Conservation (phyloP, 2,113 vertebrate genomes). For the Apus apus region DNA sequence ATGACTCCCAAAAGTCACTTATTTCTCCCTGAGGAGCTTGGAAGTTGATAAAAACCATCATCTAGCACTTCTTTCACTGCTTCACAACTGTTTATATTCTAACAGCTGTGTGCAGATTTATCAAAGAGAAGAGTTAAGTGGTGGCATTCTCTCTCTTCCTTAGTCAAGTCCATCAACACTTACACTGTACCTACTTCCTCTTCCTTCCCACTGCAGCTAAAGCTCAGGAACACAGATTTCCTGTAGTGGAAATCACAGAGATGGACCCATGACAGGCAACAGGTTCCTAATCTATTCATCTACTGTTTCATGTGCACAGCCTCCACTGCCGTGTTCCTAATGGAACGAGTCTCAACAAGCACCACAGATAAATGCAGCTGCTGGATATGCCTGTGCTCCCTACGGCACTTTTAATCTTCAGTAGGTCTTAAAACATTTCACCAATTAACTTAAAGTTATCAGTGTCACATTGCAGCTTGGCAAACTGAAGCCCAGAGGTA, state of each 20-base stretch:
- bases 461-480: neutral
- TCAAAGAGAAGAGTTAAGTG: neutral
- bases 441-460: neutral
- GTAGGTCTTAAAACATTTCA: neutral
- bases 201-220: neutral
- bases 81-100: neutral
- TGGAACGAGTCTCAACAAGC: neutral
- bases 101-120: neutral
- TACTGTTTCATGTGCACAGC: neutral
- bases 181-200: neutral
- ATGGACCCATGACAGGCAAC: neutral
- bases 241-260: neutral
- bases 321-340: fast-evolving
- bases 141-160: neutral
- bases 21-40: neutral
- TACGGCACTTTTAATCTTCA: neutral
- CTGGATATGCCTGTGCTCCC: neutral
- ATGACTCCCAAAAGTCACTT: neutral
- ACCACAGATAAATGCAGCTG: neutral
- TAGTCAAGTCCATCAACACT: neutral
- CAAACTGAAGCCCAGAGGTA: neutral
- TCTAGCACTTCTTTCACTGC: neutral
- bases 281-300: neutral
- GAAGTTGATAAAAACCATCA: slow-evolving; percentile 3
- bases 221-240: neutral